phyloP scores from a whole-genome alignment of 2,888 invertebrate genomes.

The Platerodrilus igneus region DNA sequence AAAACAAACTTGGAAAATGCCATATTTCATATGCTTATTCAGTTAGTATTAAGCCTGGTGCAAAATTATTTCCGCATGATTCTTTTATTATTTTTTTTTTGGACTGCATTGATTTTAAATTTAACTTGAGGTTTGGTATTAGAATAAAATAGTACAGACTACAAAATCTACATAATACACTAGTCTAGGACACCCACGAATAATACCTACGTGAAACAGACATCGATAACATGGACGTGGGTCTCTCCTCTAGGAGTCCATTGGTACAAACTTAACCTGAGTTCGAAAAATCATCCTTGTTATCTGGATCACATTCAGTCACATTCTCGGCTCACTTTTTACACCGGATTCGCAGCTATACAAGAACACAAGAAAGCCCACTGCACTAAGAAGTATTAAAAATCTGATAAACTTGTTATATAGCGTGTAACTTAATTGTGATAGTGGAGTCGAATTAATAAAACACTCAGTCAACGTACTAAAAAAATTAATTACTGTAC shows the following conservation, averaged over 20 bases:
- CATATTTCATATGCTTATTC: too few relatives aligned
- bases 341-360: conserved; percentile 7
- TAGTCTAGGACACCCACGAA: conserved; percentile 40
- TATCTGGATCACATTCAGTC: conserved; percentile 15
- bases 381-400: conserved; percentile 2
- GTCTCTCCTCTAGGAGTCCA: conserved; percentile 37
- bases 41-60: too few relatives aligned
- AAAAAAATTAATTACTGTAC: conserved; percentile 16
- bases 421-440: conserved; percentile 9
- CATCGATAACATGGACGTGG: conserved; percentile 44
- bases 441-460: conserved; percentile 15
- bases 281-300: conserved; percentile 37
- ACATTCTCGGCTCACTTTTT: conserved; percentile 19
- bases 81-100: too few relatives aligned
- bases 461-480: conserved; percentile 20
- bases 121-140: too few relatives aligned
- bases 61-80: too few relatives aligned
- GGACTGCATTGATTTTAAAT: too few relatives aligned
- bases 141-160: too few relatives aligned
- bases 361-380: conserved; percentile 1
- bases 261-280: conserved; percentile 37
- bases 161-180: too few relatives aligned
- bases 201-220: conserved; percentile 43
- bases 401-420: conserved; percentile 5
- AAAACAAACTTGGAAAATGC: too few relatives aligned